Evolutionary conservation across 2,113 vertebrate species (phyloP).

Genomic region (Solea solea): DNA sequence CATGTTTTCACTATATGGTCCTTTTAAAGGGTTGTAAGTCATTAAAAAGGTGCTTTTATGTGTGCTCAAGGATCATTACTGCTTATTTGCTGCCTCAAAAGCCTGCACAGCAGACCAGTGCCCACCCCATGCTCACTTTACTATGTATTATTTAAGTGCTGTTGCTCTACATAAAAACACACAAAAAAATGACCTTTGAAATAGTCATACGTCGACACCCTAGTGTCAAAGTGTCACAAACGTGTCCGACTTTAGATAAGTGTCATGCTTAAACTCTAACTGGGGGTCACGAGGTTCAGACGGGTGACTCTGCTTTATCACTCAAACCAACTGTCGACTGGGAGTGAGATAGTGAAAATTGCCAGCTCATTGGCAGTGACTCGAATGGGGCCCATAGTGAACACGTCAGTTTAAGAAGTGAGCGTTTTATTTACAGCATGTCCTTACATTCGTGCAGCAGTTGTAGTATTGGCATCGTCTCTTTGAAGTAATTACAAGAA

Average conservation of each 20-base stretch:
- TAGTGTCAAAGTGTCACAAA: background rate
- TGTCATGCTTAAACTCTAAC: background rate
- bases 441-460: background rate
- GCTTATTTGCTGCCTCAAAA: no score
- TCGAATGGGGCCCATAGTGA: background rate
- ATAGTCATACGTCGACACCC: background rate
- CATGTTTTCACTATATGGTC: no score
- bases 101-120: no score
- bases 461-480: background rate
- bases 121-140: no score
- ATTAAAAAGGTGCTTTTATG: no score
- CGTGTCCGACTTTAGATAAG: conserved; percentile 36
- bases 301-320: conserved; percentile 50
- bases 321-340: conserved; percentile 38
- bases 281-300: conserved; percentile 4
- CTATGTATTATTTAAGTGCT: no score
- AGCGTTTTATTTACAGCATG: background rate
- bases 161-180: background rate
- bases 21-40: no score
- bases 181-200: no score
- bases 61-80: no score
- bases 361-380: background rate
- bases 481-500: conserved; percentile 22
- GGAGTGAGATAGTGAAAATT: conserved; percentile 40
- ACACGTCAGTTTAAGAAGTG: background rate